These are phyloP conservation scores for Stomatorhinus ivindoensis DNA, from an alignment of 2,113 vertebrate genomes.

Conservation along the genomic window DNA sequence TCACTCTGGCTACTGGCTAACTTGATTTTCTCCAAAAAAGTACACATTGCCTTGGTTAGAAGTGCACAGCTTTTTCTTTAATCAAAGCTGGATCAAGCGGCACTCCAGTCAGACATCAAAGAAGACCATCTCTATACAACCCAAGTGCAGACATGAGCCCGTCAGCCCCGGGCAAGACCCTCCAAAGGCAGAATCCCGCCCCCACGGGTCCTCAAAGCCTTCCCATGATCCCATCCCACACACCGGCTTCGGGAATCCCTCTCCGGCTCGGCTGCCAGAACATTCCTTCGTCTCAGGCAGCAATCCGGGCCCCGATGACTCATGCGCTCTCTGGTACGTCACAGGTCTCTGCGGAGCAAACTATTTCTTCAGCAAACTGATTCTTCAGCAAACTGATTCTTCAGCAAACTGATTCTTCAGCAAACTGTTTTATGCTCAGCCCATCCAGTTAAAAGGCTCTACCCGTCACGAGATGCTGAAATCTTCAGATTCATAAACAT, in stretches of 20 bases:
- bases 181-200: not conserved
- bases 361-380: not conserved
- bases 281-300: not conserved
- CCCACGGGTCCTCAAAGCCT: not conserved
- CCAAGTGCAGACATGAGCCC: not conserved
- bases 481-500: not conserved
- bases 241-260: not conserved
- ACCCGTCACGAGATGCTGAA: not conserved
- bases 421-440: not conserved
- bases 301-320: not conserved
- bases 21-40: not conserved
- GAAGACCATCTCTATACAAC: not conserved
- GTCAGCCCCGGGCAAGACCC: not conserved
- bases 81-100: not conserved
- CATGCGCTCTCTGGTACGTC: not conserved
- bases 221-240: not conserved
- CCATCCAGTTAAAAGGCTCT: not conserved
- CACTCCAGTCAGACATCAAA: not conserved
- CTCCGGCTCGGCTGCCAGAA: not conserved
- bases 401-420: not conserved
- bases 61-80: not conserved
- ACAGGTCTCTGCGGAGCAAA: not conserved
- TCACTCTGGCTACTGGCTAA: not conserved
- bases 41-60: not conserved
- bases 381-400: too few species aligned